phyloP scores from a whole-genome alignment of 2,113 vertebrate species.

The Spheniscus mendiculus region DNA sequence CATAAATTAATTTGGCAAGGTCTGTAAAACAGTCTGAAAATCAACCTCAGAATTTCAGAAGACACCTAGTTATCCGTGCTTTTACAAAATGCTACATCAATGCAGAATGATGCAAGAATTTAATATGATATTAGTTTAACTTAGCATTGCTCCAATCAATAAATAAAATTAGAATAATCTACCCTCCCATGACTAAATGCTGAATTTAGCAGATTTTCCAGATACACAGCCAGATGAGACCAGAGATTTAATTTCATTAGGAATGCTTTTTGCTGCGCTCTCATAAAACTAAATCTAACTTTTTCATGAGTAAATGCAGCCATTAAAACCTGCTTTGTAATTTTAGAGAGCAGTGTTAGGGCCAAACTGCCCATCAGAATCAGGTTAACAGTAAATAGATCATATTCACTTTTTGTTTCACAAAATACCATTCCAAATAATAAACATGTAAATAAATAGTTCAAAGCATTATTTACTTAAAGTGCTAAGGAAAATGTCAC shows the following conservation, averaged over 20 bases:
- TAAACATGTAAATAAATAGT: background rate
- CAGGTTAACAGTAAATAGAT: background rate
- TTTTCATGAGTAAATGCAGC: background rate
- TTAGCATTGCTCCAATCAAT: slow-evolving; percentile 32
- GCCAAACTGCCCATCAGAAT: background rate
- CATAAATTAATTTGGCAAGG: background rate
- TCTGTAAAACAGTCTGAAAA: background rate
- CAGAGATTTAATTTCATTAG: slow-evolving; percentile 36
- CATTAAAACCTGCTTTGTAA: background rate
- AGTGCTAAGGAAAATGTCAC: background rate
- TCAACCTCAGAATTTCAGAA: background rate
- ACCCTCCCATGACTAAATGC: slow-evolving; percentile 17
- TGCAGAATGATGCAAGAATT: slow-evolving; percentile 2
- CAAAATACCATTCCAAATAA: background rate
- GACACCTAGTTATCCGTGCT: background rate
- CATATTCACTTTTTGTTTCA: background rate
- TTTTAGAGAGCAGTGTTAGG: background rate
- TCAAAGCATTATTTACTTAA: background rate
- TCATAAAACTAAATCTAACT: background rate
- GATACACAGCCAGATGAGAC: background rate
- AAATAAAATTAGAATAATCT: slow-evolving; percentile 62
- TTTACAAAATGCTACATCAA: background rate
- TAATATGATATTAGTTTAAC: slow-evolving; percentile 39
- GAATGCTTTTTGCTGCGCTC: slow-evolving; percentile 9
- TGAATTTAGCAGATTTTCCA: slow-evolving; percentile 41